These are phyloP conservation scores for Lasius platythorax DNA, from an alignment of 2,888 invertebrate species.

Conservation along the genomic window DNA sequence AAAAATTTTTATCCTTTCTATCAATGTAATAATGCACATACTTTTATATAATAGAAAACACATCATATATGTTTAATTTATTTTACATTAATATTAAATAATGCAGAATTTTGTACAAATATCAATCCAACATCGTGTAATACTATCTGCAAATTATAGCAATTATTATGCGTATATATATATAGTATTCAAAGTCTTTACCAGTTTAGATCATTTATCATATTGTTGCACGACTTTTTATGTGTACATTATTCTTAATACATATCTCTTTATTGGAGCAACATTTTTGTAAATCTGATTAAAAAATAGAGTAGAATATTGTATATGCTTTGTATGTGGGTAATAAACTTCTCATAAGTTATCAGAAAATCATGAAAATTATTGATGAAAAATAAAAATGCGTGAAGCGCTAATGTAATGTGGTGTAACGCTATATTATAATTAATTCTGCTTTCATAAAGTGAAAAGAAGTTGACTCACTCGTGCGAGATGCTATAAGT, in stretches of 20 bases:
- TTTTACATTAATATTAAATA: neutral
- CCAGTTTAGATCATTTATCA: too few species aligned
- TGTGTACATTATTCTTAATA: neutral
- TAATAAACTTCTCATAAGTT: neutral
- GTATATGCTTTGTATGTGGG: neutral
- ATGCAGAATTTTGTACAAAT: neutral
- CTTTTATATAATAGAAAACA: neutral
- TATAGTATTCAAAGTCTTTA: neutral
- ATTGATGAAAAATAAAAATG: neutral
- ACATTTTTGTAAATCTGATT: neutral
- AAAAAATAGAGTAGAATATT: neutral
- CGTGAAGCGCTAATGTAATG: neutral
- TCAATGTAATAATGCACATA: neutral
- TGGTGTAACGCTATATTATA: neutral
- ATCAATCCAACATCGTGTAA: neutral
- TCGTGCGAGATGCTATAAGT: neutral
- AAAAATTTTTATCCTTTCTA: neutral
- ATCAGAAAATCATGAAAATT: neutral
- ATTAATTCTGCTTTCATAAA: conserved; percentile 15
- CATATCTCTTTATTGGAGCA: neutral
- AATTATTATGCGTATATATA: neutral
- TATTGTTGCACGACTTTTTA: too few species aligned
- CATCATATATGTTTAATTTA: neutral
- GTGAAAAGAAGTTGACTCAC: neutral
- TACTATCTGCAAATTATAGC: neutral